Evolutionary conservation across 2,113 vertebrate genomes (phyloP).

Genomic region (Dascyllus trimaculatus): DNA sequence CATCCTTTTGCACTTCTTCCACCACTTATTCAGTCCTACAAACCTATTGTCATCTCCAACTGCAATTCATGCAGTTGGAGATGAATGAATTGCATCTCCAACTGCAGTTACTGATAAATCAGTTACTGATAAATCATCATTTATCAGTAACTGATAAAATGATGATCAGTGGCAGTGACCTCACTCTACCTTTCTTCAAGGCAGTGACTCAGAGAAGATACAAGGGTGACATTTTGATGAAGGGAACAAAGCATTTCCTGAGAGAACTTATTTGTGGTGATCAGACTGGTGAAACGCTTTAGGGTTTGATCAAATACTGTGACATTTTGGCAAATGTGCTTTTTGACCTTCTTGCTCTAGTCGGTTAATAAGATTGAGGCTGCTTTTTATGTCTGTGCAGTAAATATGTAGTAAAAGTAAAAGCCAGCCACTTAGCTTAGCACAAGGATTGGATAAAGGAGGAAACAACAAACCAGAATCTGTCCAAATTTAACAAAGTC

Average conservation of each 20-base stretch:
- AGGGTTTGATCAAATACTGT: background rate
- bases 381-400: background rate
- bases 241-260: background rate
- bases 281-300: background rate
- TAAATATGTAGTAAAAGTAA: background rate
- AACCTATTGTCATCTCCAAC: too few species aligned
- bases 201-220: conserved; percentile 1
- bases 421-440: background rate
- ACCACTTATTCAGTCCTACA: too few species aligned
- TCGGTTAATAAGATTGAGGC: background rate
- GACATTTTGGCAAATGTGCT: background rate
- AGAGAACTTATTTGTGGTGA: background rate
- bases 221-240: background rate
- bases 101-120: too few species aligned
- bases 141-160: conserved; percentile 4
- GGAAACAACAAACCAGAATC: background rate
- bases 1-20: too few species aligned
- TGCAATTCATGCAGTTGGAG: too few species aligned
- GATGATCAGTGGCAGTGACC: conserved; percentile 14
- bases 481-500: background rate
- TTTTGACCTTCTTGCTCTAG: background rate
- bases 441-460: background rate
- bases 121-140: too few species aligned
- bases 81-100: too few species aligned
- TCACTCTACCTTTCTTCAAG: background rate